Evolutionary conservation across 2,797 vertebrate species (phyloP).

Genomic region (Acanthis flammea): DNA sequence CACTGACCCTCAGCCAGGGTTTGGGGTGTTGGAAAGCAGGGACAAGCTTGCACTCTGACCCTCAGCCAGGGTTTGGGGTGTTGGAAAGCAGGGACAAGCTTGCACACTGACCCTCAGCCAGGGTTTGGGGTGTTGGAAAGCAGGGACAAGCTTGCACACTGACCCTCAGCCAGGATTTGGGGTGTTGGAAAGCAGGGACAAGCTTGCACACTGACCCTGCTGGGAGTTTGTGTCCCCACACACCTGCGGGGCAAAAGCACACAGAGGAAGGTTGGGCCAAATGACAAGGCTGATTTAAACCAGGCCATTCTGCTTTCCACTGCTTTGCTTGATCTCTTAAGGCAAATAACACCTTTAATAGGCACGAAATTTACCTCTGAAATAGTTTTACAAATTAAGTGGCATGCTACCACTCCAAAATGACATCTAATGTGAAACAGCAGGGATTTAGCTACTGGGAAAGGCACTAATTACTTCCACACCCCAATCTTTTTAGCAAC

Average conservation of each 20-base stretch:
- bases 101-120: rapidly evolving
- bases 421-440: neutral
- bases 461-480: neutral
- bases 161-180: neutral
- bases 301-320: rapidly evolving
- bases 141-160: rapidly evolving
- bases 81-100: rapidly evolving
- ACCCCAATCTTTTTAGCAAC: neutral
- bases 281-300: neutral
- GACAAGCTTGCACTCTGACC: rapidly evolving
- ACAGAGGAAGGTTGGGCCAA: neutral
- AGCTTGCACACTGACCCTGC: rapidly evolving
- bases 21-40: rapidly evolving
- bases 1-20: rapidly evolving
- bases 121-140: rapidly evolving
- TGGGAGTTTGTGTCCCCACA: rapidly evolving
- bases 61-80: neutral
- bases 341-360: neutral
- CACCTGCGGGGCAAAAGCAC: rapidly evolving
- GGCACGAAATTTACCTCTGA: neutral
- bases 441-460: neutral
- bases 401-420: neutral
- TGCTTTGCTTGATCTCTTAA: neutral
- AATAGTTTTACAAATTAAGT: neutral
- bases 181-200: rapidly evolving